phyloP scores from a whole-genome alignment of 2,113 vertebrate species.

The Pteruthius melanotis region DNA sequence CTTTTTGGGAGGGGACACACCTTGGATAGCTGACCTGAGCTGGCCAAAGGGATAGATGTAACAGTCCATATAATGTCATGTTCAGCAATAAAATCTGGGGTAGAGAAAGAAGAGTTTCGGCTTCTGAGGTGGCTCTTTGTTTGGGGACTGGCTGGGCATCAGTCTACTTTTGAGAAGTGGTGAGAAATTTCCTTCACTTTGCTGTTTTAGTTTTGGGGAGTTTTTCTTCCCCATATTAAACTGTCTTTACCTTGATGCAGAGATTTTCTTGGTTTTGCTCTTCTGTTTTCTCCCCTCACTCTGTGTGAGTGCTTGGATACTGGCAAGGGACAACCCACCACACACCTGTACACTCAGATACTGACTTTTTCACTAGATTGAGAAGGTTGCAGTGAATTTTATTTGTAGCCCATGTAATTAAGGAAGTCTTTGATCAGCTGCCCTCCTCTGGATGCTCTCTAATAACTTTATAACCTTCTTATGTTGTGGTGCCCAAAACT shows the following conservation, averaged over 20 bases:
- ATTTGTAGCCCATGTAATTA: background rate
- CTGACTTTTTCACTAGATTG: background rate
- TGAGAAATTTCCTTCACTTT: background rate
- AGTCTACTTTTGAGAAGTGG: background rate
- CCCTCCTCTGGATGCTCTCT: background rate
- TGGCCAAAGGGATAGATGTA: background rate
- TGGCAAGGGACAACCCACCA: background rate
- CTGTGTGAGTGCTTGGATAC: background rate
- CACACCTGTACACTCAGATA: background rate
- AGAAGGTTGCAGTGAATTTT: background rate
- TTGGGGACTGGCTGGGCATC: background rate
- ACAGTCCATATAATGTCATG: accelerated
- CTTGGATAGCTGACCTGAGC: background rate
- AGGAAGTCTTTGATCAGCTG: background rate
- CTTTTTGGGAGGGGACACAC: background rate
- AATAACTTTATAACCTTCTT: background rate
- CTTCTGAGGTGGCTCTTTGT: background rate
- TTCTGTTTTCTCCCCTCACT: background rate
- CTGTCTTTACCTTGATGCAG: background rate
- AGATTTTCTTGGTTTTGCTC: background rate
- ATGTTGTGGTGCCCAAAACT: background rate
- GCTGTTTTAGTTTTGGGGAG: background rate
- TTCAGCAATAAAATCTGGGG: background rate
- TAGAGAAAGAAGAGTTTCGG: background rate
- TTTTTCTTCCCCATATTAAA: background rate